A percentile compares a stretch with the other conserved stretches of the same genome.
These are phyloP conservation scores for Pomatostomus ruficeps DNA, from an alignment of 2,113 vertebrate species.

Conservation along the genomic window DNA sequence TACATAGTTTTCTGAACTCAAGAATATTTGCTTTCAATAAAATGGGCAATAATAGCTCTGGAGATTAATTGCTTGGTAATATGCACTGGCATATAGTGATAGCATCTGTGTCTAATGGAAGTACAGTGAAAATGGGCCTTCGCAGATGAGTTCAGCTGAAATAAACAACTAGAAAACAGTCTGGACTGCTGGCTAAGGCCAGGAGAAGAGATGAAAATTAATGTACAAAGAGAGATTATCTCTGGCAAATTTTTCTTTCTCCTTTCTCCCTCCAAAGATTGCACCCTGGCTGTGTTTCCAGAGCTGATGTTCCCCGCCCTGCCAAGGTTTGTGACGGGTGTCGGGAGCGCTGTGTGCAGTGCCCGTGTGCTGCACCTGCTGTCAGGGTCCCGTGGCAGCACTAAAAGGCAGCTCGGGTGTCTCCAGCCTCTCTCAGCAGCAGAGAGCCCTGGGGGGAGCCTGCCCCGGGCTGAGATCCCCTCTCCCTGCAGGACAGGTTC, in stretches of 20 bases:
- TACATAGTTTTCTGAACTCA: neutral
- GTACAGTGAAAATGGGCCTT: neutral
- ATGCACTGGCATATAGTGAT: neutral
- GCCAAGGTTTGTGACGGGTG: neutral
- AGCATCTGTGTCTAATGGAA: conserved; percentile 24
- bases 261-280: neutral
- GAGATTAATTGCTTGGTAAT: conserved; percentile 29
- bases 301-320: neutral
- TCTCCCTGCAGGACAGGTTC: neutral
- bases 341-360: neutral
- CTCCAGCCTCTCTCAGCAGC: neutral
- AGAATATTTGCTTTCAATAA: neutral
- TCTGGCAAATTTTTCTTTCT: neutral
- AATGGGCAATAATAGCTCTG: neutral
- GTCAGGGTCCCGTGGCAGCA: neutral
- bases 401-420: neutral
- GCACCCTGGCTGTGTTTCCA: neutral
- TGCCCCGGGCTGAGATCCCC: neutral
- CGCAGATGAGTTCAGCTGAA: conserved; percentile 17
- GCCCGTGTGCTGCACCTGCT: neutral
- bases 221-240: neutral
- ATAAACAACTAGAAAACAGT: neutral
- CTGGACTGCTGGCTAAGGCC: neutral
- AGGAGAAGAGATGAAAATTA: conserved; percentile 11
- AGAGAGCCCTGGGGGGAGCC: neutral